Conservation (phyloP, 2,797 vertebrate genomes). For the Avahi laniger region DNA sequence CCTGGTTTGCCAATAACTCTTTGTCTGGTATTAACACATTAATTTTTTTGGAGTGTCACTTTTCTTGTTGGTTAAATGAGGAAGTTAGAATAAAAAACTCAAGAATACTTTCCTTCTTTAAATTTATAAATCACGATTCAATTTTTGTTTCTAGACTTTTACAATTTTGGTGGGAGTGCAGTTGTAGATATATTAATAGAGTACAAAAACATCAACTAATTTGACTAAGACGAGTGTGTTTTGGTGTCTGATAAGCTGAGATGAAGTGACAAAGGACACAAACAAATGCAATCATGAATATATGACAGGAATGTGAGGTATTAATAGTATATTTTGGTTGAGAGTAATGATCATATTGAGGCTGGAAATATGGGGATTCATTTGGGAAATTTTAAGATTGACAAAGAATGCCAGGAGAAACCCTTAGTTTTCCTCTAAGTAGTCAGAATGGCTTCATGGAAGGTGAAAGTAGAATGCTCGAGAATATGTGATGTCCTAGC, state of each 20-base stretch:
- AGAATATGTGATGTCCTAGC: neutral
- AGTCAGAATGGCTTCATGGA: neutral
- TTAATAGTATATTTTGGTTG: neutral
- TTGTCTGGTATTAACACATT: neutral
- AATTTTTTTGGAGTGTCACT: neutral
- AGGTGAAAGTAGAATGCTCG: neutral
- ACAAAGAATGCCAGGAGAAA: neutral
- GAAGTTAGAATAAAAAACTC: neutral
- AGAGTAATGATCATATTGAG: neutral
- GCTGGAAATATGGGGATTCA: neutral
- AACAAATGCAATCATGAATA: neutral
- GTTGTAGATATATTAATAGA: neutral
- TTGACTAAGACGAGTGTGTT: neutral
- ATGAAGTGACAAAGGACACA: neutral
- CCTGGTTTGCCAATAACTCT: neutral
- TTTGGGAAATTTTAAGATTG: neutral
- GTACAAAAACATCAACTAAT: neutral
- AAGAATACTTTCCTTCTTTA: neutral
- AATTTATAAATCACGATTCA: neutral
- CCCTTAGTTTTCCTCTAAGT: neutral
- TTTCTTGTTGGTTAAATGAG: neutral
- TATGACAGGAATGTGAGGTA: neutral
- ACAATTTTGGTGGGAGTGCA: neutral
- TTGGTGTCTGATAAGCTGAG: neutral
- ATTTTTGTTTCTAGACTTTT: neutral